phyloP scores from a whole-genome alignment of 1,140 invertebrate genomes.

The Anoplophora glabripennis region DNA sequence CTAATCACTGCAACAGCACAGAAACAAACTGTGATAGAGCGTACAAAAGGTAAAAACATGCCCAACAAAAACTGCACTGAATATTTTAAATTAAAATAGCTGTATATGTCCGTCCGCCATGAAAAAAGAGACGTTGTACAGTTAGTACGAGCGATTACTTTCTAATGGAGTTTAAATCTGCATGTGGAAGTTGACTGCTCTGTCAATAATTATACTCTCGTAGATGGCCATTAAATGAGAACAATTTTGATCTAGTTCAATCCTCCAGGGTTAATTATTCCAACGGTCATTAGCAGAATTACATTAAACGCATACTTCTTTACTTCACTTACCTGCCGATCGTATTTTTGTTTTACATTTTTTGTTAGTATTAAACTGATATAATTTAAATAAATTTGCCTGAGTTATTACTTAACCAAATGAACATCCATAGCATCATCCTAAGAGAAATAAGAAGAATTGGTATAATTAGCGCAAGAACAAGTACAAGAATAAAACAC shows the following conservation, averaged over 20 bases:
- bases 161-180: slow-evolving; percentile 31
- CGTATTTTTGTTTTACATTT: no score
- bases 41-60: not conserved
- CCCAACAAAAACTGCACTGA: slow-evolving; percentile 24
- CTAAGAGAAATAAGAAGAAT: no score
- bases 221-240: slow-evolving; percentile 22
- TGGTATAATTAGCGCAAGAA: no score
- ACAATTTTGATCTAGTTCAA: slow-evolving; percentile 15
- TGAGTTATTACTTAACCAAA: no score
- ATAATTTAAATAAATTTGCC: no score
- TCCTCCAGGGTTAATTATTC: not conserved
- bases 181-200: slow-evolving; percentile 23
- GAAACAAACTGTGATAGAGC: no score
- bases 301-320: no score
- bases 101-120: slow-evolving; percentile 21
- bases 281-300: not conserved
- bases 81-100: slow-evolving; percentile 30
- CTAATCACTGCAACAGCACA: no score
- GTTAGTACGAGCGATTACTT: slow-evolving; percentile 31
- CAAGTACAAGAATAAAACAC: no score
- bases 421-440: no score
- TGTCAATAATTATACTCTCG: slow-evolving; percentile 21
- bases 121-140: slow-evolving; percentile 18
- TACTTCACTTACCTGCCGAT: no score
- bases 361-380: no score